phyloP scores from a whole-genome alignment of 1,140 invertebrate genomes.

The Zaprionus nigranus region DNA sequence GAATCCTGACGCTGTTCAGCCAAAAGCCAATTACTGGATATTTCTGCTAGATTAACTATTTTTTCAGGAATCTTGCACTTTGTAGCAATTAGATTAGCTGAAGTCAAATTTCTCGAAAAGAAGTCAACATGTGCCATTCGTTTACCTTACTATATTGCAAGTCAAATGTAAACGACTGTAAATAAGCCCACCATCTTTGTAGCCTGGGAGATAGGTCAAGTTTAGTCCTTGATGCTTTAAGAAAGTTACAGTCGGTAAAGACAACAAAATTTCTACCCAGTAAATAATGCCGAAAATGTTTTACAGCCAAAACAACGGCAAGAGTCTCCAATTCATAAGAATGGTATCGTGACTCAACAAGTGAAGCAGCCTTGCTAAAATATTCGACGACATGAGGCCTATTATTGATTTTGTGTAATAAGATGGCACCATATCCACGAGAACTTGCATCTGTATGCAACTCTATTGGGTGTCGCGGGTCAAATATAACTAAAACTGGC shows the following conservation, averaged over 20 bases:
- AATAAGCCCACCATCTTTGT: constrained; percentile 22
- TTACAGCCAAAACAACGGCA: background rate
- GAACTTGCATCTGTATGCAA: constrained; percentile 17
- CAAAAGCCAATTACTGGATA: constrained; percentile 21
- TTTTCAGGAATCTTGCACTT: constrained; percentile 16
- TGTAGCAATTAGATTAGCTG: background rate
- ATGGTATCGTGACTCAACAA: background rate
- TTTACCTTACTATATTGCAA: constrained; percentile 24
- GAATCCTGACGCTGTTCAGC: constrained; percentile 19
- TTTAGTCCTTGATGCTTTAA: constrained; percentile 27
- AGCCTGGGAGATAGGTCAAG: constrained; percentile 16
- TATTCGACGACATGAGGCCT: constrained; percentile 12
- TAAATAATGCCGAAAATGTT: constrained; percentile 1
- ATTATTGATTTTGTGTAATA: constrained; percentile 12
- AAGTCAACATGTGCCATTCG: constrained; percentile 29
- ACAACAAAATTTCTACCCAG: constrained; percentile 23
- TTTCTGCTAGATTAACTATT: constrained; percentile 22
- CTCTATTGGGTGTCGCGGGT: background rate
- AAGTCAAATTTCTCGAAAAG: constrained; percentile 24
- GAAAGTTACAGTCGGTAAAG: constrained; percentile 19
- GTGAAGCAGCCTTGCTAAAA: constrained; percentile 14
- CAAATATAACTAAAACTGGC: constrained; percentile 13
- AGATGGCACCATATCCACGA: constrained; percentile 26
- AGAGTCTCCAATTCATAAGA: background rate
- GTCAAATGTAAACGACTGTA: constrained; percentile 19